phyloP scores from a whole-genome alignment of 2,797 vertebrate genomes.

The Sebastes goodei region DNA sequence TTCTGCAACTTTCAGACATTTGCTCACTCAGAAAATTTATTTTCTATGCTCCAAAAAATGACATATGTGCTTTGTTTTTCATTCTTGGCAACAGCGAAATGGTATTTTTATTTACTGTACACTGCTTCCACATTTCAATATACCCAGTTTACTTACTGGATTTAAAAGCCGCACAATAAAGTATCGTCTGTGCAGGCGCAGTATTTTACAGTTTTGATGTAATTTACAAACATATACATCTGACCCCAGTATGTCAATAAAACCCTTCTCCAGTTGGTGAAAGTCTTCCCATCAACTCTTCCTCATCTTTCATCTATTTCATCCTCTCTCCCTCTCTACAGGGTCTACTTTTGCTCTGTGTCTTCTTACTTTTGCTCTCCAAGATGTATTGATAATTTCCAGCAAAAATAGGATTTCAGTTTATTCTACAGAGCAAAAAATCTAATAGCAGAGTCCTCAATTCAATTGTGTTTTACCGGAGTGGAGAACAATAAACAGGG shows the following conservation, averaged over 20 bases:
- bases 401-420: slow-evolving; percentile 97
- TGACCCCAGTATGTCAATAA: slow-evolving; percentile 73
- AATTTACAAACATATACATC: slow-evolving; percentile 69
- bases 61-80: neutral
- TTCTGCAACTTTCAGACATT: slow-evolving; percentile 9
- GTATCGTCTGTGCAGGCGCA: slow-evolving; percentile 37
- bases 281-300: slow-evolving; percentile 66
- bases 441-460: slow-evolving; percentile 94
- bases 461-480: slow-evolving; percentile 96
- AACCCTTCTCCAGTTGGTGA: slow-evolving; percentile 63
- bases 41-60: neutral
- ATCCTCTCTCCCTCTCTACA: slow-evolving; percentile 70
- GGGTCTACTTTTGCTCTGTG: slow-evolving; percentile 91
- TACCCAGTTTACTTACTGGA: slow-evolving; percentile 41
- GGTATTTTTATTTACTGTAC: neutral
- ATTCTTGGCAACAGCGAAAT: neutral
- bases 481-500: slow-evolving; percentile 98
- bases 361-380: slow-evolving; percentile 94
- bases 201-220: slow-evolving; percentile 67
- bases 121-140: slow-evolving; percentile 49
- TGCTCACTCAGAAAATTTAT: neutral
- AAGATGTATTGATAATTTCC: slow-evolving; percentile 99
- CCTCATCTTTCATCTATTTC: slow-evolving; percentile 72
- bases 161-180: slow-evolving; percentile 62
- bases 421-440: slow-evolving; percentile 96